Percentiles rank a stretch among this genome's conserved stretches.
phyloP scores from a whole-genome alignment of 2,888 invertebrate genomes.

The Hipparchia sbordonii region DNA sequence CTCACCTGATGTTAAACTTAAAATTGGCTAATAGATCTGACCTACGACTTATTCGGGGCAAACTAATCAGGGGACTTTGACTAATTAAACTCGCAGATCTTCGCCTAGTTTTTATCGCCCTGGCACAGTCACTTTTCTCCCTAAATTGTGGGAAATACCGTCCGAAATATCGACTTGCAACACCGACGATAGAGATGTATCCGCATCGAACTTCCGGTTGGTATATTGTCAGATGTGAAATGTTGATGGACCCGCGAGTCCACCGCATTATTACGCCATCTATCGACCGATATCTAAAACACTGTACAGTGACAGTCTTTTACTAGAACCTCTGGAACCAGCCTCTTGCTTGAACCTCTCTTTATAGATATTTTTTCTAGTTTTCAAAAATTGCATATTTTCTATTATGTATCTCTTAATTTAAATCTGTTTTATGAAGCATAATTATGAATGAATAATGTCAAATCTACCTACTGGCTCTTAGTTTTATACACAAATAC shows the following conservation, averaged over 20 bases:
- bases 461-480: too few relatives aligned
- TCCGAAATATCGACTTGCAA: background rate
- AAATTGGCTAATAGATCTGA: background rate
- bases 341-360: too few relatives aligned
- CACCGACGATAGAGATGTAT: too few relatives aligned
- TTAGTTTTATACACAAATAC: too few relatives aligned
- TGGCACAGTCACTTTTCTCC: background rate
- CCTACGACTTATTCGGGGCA: background rate
- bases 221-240: background rate
- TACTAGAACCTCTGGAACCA: too few relatives aligned
- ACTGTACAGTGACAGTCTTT: too few relatives aligned
- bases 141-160: background rate
- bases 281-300: too few relatives aligned
- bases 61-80: background rate
- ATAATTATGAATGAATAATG: too few relatives aligned
- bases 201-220: background rate
- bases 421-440: too few relatives aligned
- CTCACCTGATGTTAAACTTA: background rate
- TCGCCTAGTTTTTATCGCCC: background rate
- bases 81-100: background rate
- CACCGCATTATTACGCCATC: background rate
- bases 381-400: too few relatives aligned
- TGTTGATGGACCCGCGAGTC: background rate
- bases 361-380: too few relatives aligned
- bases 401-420: too few relatives aligned